Conservation (phyloP, 2,888 invertebrate genomes). For the Schizaphis graminum region DNA sequence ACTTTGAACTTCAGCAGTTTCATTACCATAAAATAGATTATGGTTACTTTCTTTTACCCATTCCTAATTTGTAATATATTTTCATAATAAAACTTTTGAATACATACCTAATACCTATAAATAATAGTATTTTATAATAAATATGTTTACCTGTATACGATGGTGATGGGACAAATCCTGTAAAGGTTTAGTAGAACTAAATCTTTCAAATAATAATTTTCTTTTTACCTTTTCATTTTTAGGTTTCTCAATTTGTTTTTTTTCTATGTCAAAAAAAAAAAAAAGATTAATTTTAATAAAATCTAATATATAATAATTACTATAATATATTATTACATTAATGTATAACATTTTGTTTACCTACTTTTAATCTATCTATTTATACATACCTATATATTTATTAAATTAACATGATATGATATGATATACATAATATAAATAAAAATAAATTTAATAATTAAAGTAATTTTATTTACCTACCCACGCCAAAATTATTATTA, state of each 20-base stretch:
- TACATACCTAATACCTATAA: too few relatives aligned
- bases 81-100: too few relatives aligned
- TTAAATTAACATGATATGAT: neutral
- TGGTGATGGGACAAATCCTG: neutral
- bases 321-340: neutral
- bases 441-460: neutral
- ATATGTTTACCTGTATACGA: constrained; percentile 5
- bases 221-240: neutral
- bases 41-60: too few relatives aligned
- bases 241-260: neutral
- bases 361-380: neutral
- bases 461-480: neutral
- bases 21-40: too few relatives aligned
- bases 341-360: neutral
- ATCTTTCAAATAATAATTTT: neutral
- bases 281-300: neutral
- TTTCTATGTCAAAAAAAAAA: neutral
- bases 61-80: too few relatives aligned
- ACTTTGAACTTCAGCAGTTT: too few relatives aligned
- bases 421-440: neutral
- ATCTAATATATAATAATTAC: neutral
- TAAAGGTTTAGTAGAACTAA: neutral
- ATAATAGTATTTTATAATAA: too few relatives aligned
- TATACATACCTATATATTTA: neutral
- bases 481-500: neutral